Conservation (phyloP, 2,797 vertebrate genomes). For the Melanogrammus aeglefinus region DNA sequence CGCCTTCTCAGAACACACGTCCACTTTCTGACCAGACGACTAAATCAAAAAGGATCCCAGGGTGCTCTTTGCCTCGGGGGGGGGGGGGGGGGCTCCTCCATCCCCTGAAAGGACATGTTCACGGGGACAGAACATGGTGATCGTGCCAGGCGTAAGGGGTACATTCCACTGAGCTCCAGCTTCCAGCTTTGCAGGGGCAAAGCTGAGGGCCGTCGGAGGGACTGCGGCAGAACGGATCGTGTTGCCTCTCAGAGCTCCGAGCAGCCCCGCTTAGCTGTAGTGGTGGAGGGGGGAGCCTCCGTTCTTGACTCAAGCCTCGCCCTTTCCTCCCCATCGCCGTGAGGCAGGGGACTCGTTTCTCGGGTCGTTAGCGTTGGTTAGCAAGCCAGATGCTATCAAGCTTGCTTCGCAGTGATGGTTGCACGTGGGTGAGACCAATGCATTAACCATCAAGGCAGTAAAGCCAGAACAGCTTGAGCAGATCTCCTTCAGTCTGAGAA, state of each 20-base stretch:
- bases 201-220: conserved; percentile 18
- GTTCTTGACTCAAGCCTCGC: background rate
- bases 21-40: no score
- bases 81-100: no score
- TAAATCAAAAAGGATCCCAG: background rate
- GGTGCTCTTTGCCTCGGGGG: background rate
- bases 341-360: background rate
- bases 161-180: conserved; percentile 47
- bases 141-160: conserved; percentile 15
- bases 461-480: background rate
- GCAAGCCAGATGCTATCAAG: background rate
- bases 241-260: conserved; percentile 64
- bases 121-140: conserved; percentile 21
- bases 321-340: background rate
- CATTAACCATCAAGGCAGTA: background rate
- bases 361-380: background rate
- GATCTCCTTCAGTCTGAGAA: background rate
- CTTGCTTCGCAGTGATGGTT: background rate
- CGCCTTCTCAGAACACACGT: no score
- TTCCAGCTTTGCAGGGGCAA: conserved; percentile 52
- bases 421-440: background rate
- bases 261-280: conserved; percentile 47
- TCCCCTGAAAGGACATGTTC: conserved; percentile 36
- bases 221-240: conserved; percentile 63
- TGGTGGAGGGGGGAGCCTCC: conserved; percentile 41